These are phyloP conservation scores for Diadumene lineata DNA, from an alignment of 92 coral and sea anemone species.

Conservation along the genomic window DNA sequence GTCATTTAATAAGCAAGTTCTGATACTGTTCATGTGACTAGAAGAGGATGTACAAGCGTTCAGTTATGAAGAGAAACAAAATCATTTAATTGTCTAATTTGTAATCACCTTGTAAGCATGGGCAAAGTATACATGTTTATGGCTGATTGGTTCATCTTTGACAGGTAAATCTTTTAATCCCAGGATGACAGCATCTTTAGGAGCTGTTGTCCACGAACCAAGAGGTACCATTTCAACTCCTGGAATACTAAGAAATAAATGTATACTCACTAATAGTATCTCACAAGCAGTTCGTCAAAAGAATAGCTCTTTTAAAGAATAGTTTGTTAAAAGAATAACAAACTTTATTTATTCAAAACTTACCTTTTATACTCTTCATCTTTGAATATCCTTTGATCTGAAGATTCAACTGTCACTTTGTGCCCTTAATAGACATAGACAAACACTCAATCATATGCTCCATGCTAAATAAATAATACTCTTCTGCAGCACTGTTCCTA, in stretches of 20 bases:
- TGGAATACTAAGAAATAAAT: slow-evolving; percentile 58
- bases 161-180: slow-evolving; percentile 75
- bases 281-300: too few relatives aligned
- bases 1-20: too few relatives aligned
- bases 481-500: too few relatives aligned
- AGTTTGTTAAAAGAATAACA: too few relatives aligned
- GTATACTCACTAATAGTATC: too few relatives aligned
- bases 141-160: slow-evolving; percentile 39
- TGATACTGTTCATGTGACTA: too few relatives aligned
- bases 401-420: slow-evolving; percentile 73
- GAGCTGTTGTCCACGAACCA: slow-evolving; percentile 59
- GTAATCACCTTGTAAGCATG: slow-evolving; percentile 80
- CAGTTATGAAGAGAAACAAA: too few relatives aligned
- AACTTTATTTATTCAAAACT: neutral
- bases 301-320: too few relatives aligned
- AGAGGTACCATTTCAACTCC: slow-evolving; percentile 60
- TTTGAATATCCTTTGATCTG: slow-evolving; percentile 66
- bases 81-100: neutral
- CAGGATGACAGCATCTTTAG: slow-evolving; percentile 75
- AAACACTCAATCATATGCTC: neutral
- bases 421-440: slow-evolving; percentile 44
- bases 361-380: slow-evolving; percentile 73
- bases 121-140: slow-evolving; percentile 74
- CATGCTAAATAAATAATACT: too few relatives aligned
- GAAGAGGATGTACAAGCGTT: too few relatives aligned